Evolutionary conservation across 2,888 invertebrate genomes (phyloP).

Genomic region (Chrysolina oricalcia): DNA sequence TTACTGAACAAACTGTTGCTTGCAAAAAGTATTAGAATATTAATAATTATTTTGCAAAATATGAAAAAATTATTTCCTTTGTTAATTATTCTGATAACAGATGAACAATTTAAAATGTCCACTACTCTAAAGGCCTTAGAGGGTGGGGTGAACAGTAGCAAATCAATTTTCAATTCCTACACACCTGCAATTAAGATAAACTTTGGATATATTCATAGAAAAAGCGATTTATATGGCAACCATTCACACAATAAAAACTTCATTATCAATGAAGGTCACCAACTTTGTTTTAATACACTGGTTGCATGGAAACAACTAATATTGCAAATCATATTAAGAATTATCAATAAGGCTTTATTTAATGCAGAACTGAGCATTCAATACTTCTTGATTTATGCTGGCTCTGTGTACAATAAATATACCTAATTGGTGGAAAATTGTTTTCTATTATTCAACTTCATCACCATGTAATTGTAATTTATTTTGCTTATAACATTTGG

Average conservation of each 20-base stretch:
- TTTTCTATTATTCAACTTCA: not conserved
- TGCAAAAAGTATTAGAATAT: no score
- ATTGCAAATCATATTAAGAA: slow-evolving; percentile 13
- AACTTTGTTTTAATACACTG: slow-evolving; percentile 7
- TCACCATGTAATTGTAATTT: no score
- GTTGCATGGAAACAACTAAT: slow-evolving; percentile 16
- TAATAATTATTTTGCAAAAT: no score
- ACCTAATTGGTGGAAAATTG: not conserved
- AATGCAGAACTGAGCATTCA: not conserved
- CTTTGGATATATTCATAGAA: not conserved
- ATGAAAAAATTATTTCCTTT: no score
- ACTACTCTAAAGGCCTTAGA: no score
- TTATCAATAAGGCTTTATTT: not conserved
- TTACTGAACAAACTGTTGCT: no score
- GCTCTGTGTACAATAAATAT: not conserved
- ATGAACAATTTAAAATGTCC: no score
- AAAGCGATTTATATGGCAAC: not conserved
- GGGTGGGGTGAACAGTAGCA: not conserved
- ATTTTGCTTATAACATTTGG: no score
- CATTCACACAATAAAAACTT: slow-evolving; percentile 18
- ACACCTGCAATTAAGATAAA: not conserved
- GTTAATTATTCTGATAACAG: no score
- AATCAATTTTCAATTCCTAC: not conserved
- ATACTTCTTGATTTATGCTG: not conserved
- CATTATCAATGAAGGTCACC: slow-evolving; percentile 24